Base-by-base conservation (phyloP, 2,113 vertebrate genomes). In the Microtus oregoni region DNA sequence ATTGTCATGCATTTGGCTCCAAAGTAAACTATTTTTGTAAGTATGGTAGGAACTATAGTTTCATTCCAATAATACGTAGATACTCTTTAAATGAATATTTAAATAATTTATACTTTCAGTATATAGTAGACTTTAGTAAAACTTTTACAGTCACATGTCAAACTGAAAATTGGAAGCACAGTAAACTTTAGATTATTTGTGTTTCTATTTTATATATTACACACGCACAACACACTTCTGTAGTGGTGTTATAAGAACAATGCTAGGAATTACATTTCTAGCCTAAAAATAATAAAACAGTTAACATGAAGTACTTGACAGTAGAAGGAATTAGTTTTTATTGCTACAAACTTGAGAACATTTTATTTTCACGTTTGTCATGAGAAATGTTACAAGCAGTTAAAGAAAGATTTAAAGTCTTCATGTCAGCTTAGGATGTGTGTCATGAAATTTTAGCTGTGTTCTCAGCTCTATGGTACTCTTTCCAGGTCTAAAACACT, bases 261-360 rank as follows among this genome's bases (percentile, higher is more conserved):
- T 89, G 20, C 61, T 94, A n/a, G 12, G 89, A 93, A 93, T 91
- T 94, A 70, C 41, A 95, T 94, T 94, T 91, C 15, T 91, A 63
- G 68, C 44, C 58, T 92, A 5, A 96, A 26, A 26, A 26, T 65
- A 94, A 52, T 1, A 75, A 93, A 94, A 63, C 44, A 95, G 35
- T 41, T 79, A 86, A 78, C 35, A 86, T 50, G 61, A 85, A 91
- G 86, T 7, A 58, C 82, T 68, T 89, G 30, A 70, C 83, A 92
- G 20, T 90, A 3, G 78, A 89, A n/a, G 68, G 32, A 94, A 78
- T 90, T 92, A 65, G 24, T 75, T 32, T 91, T 12, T 61, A 41
- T 30, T 55, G 65, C 58, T 75, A 89, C 0, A 86, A 3, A 82
- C 19, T 86, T 82, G 17, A 67, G 61, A 96, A 86, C 22, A 22